These are phyloP conservation scores for Leptestheria dahalacensis DNA, from an alignment of 1,140 invertebrate species.

Conservation along the genomic window DNA sequence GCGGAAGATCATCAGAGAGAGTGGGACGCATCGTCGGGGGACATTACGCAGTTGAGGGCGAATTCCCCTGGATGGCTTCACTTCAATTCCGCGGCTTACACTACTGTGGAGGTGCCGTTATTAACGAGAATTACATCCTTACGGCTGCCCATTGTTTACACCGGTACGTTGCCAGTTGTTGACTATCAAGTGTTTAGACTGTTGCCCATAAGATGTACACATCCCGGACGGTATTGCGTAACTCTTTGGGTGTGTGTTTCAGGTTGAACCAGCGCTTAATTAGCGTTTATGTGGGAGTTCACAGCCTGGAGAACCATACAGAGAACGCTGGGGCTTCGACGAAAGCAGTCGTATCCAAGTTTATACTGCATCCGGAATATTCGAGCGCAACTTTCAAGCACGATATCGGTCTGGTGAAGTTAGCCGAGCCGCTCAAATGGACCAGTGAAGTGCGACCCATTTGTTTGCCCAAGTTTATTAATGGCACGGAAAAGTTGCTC, in stretches of 20 bases:
- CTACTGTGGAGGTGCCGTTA: conserved; percentile 67
- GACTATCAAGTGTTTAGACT: too few relatives aligned
- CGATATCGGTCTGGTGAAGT: conserved; percentile 9
- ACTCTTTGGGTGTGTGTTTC: too few relatives aligned
- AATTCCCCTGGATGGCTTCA: conserved; percentile 71
- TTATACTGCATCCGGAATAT: conserved; percentile 53
- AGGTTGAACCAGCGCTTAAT: conserved; percentile 28
- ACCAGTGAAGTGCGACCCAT: background rate
- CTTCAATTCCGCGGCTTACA: conserved; percentile 58
- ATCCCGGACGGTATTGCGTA: too few relatives aligned
- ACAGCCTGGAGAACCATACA: conserved; percentile 37
- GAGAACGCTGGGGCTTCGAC: conserved; percentile 31
- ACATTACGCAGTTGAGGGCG: conserved; percentile 46
- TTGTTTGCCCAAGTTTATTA: conserved; percentile 3
- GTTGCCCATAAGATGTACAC: too few relatives aligned
- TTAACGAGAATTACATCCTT: conserved; percentile 54
- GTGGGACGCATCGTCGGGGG: conserved; percentile 50
- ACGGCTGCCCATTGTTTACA: conserved; percentile 80
- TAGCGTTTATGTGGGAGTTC: conserved; percentile 45
- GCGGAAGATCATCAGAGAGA: background rate
- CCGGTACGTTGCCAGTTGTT: too few relatives aligned
- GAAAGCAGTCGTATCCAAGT: conserved; percentile 38
- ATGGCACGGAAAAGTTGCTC: background rate
- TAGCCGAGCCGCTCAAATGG: conserved; percentile 1
- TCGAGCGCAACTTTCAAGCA: conserved; percentile 38